Evolutionary conservation across 2,888 invertebrate species (phyloP).

Genomic region (Oligia fasciuncula): DNA sequence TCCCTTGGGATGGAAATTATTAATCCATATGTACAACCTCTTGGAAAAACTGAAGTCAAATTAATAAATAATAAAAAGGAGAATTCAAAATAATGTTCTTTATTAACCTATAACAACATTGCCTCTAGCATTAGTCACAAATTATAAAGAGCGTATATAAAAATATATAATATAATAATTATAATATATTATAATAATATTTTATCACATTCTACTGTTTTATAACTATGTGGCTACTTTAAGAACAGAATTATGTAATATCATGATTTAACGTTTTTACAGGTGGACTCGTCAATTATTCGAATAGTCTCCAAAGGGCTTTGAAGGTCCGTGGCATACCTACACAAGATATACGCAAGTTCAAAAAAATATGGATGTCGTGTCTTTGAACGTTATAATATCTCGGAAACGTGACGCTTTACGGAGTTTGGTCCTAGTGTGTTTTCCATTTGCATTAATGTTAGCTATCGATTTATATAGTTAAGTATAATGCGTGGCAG

Average conservation of each 20-base stretch:
- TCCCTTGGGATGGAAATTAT: too few species aligned
- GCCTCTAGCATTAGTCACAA: slow-evolving; percentile 76
- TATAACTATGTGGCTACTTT: slow-evolving; percentile 35
- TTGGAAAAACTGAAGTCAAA: not conserved
- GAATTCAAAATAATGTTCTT: slow-evolving; percentile 66
- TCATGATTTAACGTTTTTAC: not conserved
- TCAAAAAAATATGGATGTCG: too few species aligned
- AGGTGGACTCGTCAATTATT: slow-evolving; percentile 11
- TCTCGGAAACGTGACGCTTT: too few species aligned
- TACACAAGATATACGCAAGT: not conserved
- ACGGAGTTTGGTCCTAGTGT: too few species aligned
- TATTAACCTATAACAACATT: slow-evolving; percentile 72
- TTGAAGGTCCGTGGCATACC: not conserved
- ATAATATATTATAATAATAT: slow-evolving; percentile 56
- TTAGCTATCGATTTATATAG: too few species aligned
- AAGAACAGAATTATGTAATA: slow-evolving; percentile 27
- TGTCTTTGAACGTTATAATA: too few species aligned
- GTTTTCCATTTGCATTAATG: too few species aligned
- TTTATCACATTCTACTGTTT: slow-evolving; percentile 70
- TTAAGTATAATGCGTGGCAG: not conserved
- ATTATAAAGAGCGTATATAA: slow-evolving; percentile 75
- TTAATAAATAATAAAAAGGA: slow-evolving; percentile 44
- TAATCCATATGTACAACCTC: not conserved
- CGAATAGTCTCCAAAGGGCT: not conserved
- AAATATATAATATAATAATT: slow-evolving; percentile 71